These are phyloP conservation scores for Camponotus floridanus DNA, from an alignment of 1,140 invertebrate species.

Conservation along the genomic window DNA sequence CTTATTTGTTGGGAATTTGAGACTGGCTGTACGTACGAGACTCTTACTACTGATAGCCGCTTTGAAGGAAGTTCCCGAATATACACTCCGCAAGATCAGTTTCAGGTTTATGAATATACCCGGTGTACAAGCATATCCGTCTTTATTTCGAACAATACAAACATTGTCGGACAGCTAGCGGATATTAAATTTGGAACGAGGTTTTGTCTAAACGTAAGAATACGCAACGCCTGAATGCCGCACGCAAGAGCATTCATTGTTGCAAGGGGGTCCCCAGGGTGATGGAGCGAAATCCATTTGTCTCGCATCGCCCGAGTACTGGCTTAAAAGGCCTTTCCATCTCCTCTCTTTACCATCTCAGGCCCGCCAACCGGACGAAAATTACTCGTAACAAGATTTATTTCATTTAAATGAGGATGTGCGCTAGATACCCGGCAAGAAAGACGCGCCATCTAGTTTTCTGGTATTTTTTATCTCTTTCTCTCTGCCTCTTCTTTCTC, in stretches of 20 bases:
- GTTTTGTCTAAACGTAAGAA: constrained; percentile 66
- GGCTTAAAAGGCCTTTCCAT: constrained; percentile 75
- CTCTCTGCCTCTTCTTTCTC: not conserved
- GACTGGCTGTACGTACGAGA: not conserved
- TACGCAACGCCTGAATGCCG: constrained; percentile 38
- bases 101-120: constrained; percentile 35
- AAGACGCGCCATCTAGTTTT: constrained; percentile 56
- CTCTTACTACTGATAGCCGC: not conserved
- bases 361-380: constrained; percentile 74
- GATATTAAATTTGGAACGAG: constrained; percentile 55
- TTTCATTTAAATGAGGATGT: constrained; percentile 84
- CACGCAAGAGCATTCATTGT: constrained; percentile 61
- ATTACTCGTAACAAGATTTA: constrained; percentile 84
- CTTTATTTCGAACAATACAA: constrained; percentile 60
- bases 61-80: constrained; percentile 7
- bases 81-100: constrained; percentile 15
- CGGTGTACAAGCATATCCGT: constrained; percentile 38
- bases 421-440: constrained; percentile 76
- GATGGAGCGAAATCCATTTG: constrained; percentile 80
- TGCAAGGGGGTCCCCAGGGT: constrained; percentile 51
- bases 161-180: constrained; percentile 31
- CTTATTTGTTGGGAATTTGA: not conserved
- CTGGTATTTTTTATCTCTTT: constrained; percentile 6
- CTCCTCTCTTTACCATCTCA: constrained; percentile 71
- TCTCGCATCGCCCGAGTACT: constrained; percentile 71